Evolutionary conservation across 2,113 vertebrate genomes (phyloP).

Genomic region (Bujurquina vittata): DNA sequence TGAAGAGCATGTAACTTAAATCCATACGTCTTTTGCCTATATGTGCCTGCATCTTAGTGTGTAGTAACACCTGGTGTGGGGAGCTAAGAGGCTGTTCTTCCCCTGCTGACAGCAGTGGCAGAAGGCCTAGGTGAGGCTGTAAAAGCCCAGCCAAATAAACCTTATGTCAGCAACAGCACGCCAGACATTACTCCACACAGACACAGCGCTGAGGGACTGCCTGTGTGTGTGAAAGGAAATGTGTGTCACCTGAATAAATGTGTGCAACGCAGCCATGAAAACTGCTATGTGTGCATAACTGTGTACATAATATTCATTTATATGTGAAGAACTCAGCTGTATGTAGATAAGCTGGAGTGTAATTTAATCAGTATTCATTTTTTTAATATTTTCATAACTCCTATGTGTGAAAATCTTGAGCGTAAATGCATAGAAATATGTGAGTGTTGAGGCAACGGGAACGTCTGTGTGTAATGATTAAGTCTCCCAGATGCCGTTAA

Average conservation of each 20-base stretch:
- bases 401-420: background rate
- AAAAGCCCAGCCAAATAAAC: constrained; percentile 69
- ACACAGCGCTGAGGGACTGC: constrained; percentile 13
- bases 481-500: constrained; percentile 56
- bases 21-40: background rate
- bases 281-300: background rate
- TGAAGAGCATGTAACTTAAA: background rate
- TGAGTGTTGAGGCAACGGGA: constrained; percentile 19
- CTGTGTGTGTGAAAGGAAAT: constrained; percentile 41
- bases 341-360: background rate
- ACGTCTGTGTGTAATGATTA: constrained; percentile 61
- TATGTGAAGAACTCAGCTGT: background rate
- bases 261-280: constrained; percentile 10
- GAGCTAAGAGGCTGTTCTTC: constrained; percentile 33
- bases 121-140: constrained; percentile 54
- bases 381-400: background rate
- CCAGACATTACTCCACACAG: constrained; percentile 68
- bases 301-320: background rate
- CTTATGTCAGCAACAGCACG: constrained; percentile 54
- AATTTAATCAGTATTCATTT: background rate
- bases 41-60: background rate
- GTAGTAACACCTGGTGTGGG: background rate
- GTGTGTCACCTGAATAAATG: constrained; percentile 66
- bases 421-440: constrained; percentile 5
- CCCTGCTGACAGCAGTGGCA: constrained; percentile 59